Conservation (phyloP, 2,113 vertebrate genomes). For the Myotis lucifugus region DNA sequence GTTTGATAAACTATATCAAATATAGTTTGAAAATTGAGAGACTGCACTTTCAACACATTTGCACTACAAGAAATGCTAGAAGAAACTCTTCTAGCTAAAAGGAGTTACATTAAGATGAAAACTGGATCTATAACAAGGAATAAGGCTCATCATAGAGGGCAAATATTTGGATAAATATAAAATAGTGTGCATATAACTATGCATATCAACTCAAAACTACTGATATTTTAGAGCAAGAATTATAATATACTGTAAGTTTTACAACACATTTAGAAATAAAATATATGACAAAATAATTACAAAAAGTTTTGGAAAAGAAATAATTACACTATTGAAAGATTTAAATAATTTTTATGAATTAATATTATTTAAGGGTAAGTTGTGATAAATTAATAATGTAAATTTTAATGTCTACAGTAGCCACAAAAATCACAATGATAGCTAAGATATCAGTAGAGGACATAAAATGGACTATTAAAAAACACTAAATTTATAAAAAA, state of each 20-base stretch:
- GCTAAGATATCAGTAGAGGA: not conserved
- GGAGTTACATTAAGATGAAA: not conserved
- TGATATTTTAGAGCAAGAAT: not conserved
- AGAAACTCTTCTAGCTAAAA: not conserved
- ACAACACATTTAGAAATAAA: not conserved
- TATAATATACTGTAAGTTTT: not conserved
- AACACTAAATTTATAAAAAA: not conserved
- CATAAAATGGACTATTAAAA: not conserved
- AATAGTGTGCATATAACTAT: not conserved
- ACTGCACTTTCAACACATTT: not conserved
- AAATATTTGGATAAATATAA: not conserved
- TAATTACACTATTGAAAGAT: not conserved
- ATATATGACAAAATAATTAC: not conserved
- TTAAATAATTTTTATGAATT: not conserved
- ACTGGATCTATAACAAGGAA: not conserved
- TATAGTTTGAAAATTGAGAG: not conserved
- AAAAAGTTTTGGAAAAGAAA: not conserved
- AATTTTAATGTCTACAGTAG: not conserved
- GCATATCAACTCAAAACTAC: not conserved
- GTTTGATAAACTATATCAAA: not conserved
- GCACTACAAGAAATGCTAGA: not conserved
- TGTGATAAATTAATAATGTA: not conserved
- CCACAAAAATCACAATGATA: not conserved
- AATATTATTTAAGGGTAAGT: not conserved
- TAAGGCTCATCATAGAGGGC: not conserved